Conservation (phyloP, 2,113 vertebrate genomes). For the Pseudopipra pipra region DNA sequence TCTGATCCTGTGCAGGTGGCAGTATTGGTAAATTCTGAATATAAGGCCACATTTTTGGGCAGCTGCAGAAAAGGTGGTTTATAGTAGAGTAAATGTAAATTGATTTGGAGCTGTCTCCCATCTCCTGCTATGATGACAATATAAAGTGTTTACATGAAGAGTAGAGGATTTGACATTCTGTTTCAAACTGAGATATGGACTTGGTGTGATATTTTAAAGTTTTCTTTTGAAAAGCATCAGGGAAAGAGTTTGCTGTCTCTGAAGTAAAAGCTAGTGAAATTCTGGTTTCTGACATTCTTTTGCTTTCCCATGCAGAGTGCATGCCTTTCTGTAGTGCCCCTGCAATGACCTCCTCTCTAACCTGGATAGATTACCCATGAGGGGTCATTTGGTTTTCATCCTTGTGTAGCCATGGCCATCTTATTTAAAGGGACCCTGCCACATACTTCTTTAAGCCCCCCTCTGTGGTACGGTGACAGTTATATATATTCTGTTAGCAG, state of each 20-base stretch:
- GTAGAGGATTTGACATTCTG: neutral
- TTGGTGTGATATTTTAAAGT: neutral
- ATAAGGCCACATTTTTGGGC: neutral
- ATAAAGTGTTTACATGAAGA: slow-evolving; percentile 1
- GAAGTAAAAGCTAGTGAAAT: neutral
- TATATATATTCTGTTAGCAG: neutral
- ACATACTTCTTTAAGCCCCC: neutral
- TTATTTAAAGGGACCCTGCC: neutral
- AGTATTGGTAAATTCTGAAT: neutral
- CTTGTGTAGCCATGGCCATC: neutral
- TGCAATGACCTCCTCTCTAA: slow-evolving; percentile 6
- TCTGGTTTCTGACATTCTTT: neutral
- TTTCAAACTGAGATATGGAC: neutral
- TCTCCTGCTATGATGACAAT: neutral
- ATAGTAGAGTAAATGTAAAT: neutral
- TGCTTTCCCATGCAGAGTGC: neutral
- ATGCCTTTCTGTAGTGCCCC: neutral
- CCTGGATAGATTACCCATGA: slow-evolving; percentile 35
- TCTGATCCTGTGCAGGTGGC: neutral
- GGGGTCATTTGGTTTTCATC: slow-evolving; percentile 31
- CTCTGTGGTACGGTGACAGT: neutral
- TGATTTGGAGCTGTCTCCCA: neutral
- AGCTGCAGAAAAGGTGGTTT: neutral
- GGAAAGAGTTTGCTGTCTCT: neutral
- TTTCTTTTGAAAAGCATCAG: slow-evolving; percentile 16